phyloP scores from a whole-genome alignment of 2,113 vertebrate species.

The Himantopus leucocephalus region DNA sequence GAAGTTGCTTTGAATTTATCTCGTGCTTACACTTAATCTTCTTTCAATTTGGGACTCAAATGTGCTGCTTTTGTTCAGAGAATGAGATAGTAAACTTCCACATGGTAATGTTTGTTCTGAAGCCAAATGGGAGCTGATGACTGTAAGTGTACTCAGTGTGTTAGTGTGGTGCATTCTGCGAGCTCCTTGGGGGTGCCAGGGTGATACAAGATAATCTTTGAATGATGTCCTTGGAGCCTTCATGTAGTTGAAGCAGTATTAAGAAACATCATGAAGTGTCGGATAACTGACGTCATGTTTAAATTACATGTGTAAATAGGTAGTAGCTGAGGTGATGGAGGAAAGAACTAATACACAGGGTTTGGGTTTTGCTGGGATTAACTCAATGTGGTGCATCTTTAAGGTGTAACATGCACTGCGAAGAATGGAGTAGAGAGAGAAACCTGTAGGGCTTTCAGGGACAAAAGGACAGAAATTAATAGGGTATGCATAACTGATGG shows the following conservation, averaged over 20 bases:
- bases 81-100: not conserved
- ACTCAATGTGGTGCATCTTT: not conserved
- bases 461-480: not conserved
- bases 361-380: not conserved
- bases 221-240: not conserved
- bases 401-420: not conserved
- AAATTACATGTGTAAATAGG: not conserved
- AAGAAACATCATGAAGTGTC: not conserved
- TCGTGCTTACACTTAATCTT: not conserved
- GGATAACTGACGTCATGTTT: not conserved
- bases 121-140: not conserved
- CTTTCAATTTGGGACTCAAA: not conserved
- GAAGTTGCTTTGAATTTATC: not conserved
- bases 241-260: not conserved
- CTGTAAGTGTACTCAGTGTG: not conserved
- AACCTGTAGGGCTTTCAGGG: not conserved
- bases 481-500: not conserved
- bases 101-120: not conserved
- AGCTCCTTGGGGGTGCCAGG: not conserved
- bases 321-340: not conserved
- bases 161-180: not conserved
- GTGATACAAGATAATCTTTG: not conserved
- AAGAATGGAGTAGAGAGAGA: not conserved
- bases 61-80: not conserved
- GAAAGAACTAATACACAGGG: not conserved